Evolutionary conservation across 2,797 vertebrate genomes (phyloP).

Genomic region (Ciconia nigra): DNA sequence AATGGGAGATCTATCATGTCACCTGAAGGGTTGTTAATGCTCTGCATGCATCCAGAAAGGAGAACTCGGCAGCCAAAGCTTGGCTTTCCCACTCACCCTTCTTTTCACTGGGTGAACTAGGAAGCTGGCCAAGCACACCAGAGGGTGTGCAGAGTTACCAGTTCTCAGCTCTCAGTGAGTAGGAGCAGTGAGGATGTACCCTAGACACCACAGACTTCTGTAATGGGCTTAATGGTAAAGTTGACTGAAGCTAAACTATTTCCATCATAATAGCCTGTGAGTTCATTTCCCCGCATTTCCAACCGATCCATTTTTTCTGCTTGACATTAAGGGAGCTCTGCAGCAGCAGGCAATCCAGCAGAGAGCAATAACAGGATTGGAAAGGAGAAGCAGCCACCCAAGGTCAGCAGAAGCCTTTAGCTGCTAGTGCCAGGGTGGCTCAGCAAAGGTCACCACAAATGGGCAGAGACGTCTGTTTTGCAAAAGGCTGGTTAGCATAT

Average conservation of each 20-base stretch:
- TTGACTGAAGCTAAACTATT: slow-evolving; percentile 15
- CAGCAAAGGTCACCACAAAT: neutral
- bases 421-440: neutral
- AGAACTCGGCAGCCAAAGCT: neutral
- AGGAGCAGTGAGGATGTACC: neutral
- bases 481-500: neutral
- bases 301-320: neutral
- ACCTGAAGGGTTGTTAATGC: neutral
- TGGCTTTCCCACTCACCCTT: neutral
- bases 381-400: neutral
- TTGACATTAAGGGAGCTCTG: slow-evolving; percentile 26
- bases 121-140: neutral
- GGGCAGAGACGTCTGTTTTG: neutral
- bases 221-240: neutral
- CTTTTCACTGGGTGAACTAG: neutral
- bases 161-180: neutral
- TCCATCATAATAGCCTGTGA: neutral
- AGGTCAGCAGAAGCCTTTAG: neutral
- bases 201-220: neutral
- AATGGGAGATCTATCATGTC: neutral
- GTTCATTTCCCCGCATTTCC: neutral
- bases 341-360: neutral
- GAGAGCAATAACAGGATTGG: neutral
- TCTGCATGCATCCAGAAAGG: neutral
- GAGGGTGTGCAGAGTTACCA: neutral